Percentiles rank a stretch among this genome's conserved stretches.
Conservation (phyloP, 2,888 invertebrate species). For the Tiliacea citrago region DNA sequence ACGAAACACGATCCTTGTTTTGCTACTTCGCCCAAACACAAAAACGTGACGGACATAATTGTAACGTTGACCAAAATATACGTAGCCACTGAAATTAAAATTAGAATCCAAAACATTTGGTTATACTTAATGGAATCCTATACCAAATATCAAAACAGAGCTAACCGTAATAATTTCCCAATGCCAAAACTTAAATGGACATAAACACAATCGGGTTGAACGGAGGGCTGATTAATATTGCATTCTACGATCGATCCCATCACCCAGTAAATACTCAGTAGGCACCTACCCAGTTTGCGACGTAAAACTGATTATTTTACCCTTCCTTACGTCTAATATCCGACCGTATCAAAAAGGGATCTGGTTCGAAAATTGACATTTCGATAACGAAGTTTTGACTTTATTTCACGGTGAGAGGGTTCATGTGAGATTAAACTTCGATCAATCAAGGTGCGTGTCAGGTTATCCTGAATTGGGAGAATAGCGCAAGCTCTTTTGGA, state of each 20-base stretch:
- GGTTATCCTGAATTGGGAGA: background rate
- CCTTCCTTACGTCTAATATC: constrained; percentile 66
- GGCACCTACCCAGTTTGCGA: constrained; percentile 54
- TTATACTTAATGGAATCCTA: too few relatives aligned
- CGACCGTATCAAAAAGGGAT: constrained; percentile 42
- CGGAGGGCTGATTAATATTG: constrained; percentile 69
- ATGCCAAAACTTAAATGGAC: constrained; percentile 36
- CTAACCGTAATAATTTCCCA: constrained; percentile 13
- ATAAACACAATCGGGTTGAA: constrained; percentile 39
- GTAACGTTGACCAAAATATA: background rate
- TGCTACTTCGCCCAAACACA: background rate
- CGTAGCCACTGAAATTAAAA: background rate
- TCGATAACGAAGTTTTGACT: constrained; percentile 55
- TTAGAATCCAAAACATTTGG: background rate
- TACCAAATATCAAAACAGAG: constrained; percentile 9
- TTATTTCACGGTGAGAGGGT: constrained; percentile 40
- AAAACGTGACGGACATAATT: background rate
- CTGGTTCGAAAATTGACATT: constrained; percentile 55
- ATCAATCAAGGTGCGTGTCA: constrained; percentile 14
- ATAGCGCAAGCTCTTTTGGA: too few relatives aligned
- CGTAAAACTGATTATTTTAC: constrained; percentile 71
- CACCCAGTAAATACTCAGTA: constrained; percentile 13
- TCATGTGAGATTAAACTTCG: constrained; percentile 26
- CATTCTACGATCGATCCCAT: constrained; percentile 67
- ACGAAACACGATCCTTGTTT: background rate